phyloP scores from a whole-genome alignment of 1,140 invertebrate species.

The Sminthurinus signatus region DNA sequence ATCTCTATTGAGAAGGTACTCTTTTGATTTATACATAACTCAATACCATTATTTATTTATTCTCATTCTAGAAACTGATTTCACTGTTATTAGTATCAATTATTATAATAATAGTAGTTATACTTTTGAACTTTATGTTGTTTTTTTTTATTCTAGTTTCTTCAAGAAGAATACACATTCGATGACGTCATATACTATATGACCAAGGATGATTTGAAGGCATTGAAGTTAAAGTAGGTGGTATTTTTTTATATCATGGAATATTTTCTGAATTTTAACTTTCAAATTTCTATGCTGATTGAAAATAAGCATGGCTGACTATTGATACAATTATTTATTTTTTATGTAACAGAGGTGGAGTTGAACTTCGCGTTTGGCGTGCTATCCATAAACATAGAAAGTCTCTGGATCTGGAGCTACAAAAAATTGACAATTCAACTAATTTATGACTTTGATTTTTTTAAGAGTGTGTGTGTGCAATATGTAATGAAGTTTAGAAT shows the following conservation, averaged over 20 bases:
- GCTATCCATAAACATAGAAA: constrained; percentile 49
- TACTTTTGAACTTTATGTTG: constrained; percentile 12
- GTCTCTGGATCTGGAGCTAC: constrained; percentile 23
- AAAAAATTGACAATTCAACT: no score
- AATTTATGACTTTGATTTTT: no score
- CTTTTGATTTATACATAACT: neutral
- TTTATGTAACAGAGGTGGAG: constrained; percentile 50
- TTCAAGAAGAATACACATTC: constrained; percentile 68
- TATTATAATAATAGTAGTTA: neutral
- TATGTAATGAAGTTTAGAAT: no score
- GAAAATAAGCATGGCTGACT: no score
- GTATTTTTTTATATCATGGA: neutral
- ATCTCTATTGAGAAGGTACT: constrained; percentile 52
- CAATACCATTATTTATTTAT: neutral
- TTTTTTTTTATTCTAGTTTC: constrained; percentile 53
- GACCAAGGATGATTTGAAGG: constrained; percentile 66
- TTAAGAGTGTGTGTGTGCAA: no score
- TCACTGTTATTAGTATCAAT: no score
- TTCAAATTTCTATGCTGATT: neutral
- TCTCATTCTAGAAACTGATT: neutral
- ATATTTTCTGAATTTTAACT: neutral
- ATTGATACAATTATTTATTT: neutral
- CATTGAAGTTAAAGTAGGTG: constrained; percentile 62
- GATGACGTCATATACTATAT: constrained; percentile 68
- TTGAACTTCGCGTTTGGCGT: constrained; percentile 56